Conservation (phyloP, 2,888 invertebrate species). For the Diplazon laetatorius region DNA sequence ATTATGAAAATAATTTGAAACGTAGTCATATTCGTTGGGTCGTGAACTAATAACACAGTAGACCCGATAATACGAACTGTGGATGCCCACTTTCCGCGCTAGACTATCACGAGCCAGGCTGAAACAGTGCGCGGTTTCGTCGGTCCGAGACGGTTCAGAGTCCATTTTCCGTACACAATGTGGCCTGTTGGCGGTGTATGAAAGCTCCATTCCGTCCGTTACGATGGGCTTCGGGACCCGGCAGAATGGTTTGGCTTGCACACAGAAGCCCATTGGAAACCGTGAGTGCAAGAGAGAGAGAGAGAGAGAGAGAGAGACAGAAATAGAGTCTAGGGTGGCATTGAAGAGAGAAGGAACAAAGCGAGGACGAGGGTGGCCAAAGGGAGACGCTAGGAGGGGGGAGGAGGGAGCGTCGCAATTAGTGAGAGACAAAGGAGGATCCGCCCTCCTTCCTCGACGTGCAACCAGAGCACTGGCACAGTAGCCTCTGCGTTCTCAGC, state of each 20-base stretch:
- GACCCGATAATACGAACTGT: conserved; percentile 9
- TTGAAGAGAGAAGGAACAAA: conserved; percentile 27
- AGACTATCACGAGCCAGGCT: not conserved
- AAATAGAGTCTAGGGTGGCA: conserved; percentile 11
- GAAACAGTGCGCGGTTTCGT: conserved; percentile 26
- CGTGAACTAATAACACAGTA: conserved; percentile 28
- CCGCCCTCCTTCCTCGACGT: conserved; percentile 36
- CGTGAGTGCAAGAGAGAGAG: conserved; percentile 26
- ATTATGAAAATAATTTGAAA: conserved; percentile 23
- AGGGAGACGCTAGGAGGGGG: no score
- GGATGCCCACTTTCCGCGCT: not conserved
- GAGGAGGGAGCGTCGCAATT: conserved; percentile 49
- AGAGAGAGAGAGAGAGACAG: conserved; percentile 1
- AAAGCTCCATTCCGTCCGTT: conserved; percentile 28
- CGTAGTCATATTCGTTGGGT: no score
- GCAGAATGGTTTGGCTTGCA: conserved; percentile 22
- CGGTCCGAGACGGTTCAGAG: conserved; percentile 35
- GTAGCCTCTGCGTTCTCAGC: conserved; percentile 38
- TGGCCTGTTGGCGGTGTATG: conserved; percentile 39
- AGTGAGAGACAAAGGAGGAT: conserved; percentile 59
- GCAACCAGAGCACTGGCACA: conserved; percentile 34
- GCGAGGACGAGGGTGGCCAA: no score
- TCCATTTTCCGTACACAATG: conserved; percentile 52
- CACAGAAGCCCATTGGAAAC: no score
- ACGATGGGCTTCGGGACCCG: not conserved